phyloP scores from a whole-genome alignment of 2,797 vertebrate species.

The Heliangelus exortis region DNA sequence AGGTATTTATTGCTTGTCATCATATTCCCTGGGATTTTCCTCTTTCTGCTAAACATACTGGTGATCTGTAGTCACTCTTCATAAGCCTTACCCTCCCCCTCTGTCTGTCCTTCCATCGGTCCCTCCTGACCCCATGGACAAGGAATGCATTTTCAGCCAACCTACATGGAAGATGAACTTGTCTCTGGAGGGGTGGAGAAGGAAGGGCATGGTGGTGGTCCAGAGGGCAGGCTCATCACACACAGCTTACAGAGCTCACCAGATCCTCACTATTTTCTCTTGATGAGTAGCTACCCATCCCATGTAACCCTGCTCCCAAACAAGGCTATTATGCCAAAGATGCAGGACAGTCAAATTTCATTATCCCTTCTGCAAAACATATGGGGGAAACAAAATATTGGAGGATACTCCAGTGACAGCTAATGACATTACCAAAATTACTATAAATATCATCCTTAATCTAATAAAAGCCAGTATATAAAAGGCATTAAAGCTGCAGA shows the following conservation, averaged over 20 bases:
- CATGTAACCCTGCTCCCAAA: constrained; percentile 31
- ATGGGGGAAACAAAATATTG: constrained; percentile 62
- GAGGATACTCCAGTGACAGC: constrained; percentile 65
- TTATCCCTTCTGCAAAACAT: constrained; percentile 59
- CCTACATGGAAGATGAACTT: not conserved
- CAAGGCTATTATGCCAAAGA: constrained; percentile 19
- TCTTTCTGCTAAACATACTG: not conserved
- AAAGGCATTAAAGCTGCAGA: constrained; percentile 59
- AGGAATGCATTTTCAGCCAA: not conserved
- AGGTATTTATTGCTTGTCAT: constrained; percentile 58
- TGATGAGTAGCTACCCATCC: not conserved
- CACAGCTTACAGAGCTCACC: not conserved
- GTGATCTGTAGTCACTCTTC: not conserved
- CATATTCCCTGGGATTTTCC: constrained; percentile 23
- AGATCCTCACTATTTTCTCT: not conserved
- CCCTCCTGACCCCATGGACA: not conserved
- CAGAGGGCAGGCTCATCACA: not conserved
- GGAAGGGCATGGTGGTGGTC: fast-evolving
- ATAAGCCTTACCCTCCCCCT: fast-evolving
- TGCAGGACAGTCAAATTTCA: constrained; percentile 59
- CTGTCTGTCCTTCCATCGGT: not conserved
- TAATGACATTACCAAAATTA: constrained; percentile 68
- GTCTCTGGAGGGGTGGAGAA: not conserved
- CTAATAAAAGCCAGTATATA: constrained; percentile 68
- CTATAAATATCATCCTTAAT: constrained; percentile 69